These are phyloP conservation scores for Drosophila falleni DNA, from an alignment of 2,888 invertebrate genomes.

Conservation along the genomic window DNA sequence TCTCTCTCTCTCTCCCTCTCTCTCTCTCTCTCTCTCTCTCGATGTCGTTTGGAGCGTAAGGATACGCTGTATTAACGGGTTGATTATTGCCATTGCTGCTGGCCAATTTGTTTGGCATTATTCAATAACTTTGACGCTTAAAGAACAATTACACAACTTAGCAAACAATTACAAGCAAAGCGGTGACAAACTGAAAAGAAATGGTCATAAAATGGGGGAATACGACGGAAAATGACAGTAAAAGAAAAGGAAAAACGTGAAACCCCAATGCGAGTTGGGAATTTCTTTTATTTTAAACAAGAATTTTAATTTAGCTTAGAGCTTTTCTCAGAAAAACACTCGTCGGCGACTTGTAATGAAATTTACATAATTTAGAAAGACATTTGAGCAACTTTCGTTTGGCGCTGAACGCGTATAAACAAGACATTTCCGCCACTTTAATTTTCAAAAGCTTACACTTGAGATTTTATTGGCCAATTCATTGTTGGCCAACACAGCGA, in stretches of 20 bases:
- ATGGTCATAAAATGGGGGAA: conserved; percentile 32
- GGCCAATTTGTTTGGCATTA: conserved; percentile 56
- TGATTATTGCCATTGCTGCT: conserved; percentile 39
- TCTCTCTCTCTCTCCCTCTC: not conserved
- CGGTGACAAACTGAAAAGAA: conserved; percentile 53
- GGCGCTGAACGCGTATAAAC: conserved; percentile 69
- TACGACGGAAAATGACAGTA: conserved; percentile 3
- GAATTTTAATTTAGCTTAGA: conserved; percentile 77
- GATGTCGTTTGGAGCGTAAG: conserved; percentile 1
- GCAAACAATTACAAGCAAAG: conserved; percentile 71
- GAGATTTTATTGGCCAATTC: conserved; percentile 82
- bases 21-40: conserved; percentile 1
- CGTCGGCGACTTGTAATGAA: conserved; percentile 70
- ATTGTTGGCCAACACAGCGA: conserved; percentile 66
- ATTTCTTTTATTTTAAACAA: conserved; percentile 62
- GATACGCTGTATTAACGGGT: conserved; percentile 2
- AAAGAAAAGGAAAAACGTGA: conserved; percentile 23
- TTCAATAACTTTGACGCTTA: conserved; percentile 73
- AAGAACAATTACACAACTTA: conserved; percentile 71
- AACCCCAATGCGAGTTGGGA: conserved; percentile 37
- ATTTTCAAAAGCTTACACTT: conserved; percentile 80
- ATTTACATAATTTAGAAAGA: conserved; percentile 81
- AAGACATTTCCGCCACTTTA: conserved; percentile 78
- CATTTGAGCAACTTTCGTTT: conserved; percentile 66
- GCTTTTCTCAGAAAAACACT: conserved; percentile 56